Percentiles rank a stretch among this genome's conserved stretches.
phyloP scores from a whole-genome alignment of 1,140 invertebrate genomes.

The Drosophila serrata region DNA sequence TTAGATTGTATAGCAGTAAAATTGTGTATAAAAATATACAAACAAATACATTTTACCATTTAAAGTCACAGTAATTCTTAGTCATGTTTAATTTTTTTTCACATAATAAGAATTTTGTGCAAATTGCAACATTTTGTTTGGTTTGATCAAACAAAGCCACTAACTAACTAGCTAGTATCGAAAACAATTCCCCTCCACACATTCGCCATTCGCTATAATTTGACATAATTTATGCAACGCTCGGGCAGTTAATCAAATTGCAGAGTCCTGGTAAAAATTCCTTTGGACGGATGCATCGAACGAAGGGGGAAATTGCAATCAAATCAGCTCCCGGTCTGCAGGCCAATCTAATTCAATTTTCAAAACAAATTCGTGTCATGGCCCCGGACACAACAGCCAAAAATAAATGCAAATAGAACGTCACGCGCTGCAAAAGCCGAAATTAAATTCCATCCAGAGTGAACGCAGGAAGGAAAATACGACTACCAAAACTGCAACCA shows the following conservation, averaged over 20 bases:
- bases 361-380: conserved; percentile 74
- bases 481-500: conserved; percentile 32
- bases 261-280: conserved; percentile 68
- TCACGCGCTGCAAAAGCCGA: conserved; percentile 75
- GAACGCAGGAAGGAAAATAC: conserved; percentile 41
- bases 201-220: conserved; percentile 39
- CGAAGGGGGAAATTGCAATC: conserved; percentile 70
- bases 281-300: conserved; percentile 45
- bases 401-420: conserved; percentile 59
- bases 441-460: conserved; percentile 64
- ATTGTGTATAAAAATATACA: background rate
- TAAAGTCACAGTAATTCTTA: too few species aligned
- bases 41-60: too few species aligned
- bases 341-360: conserved; percentile 81
- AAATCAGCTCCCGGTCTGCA: conserved; percentile 75
- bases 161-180: conserved; percentile 47
- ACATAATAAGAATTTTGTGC: background rate
- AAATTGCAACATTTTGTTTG: conserved; percentile 5
- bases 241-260: conserved; percentile 72
- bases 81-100: background rate
- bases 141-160: conserved; percentile 27
- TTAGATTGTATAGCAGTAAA: background rate
- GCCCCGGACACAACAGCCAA: conserved; percentile 33
- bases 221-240: conserved; percentile 73
- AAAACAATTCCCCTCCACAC: conserved; percentile 18